Evolutionary conservation across 2,797 vertebrate species (phyloP), one percentile per base, ranked within the genome.

Genomic region (Heteromormyrus szaboi): DNA sequence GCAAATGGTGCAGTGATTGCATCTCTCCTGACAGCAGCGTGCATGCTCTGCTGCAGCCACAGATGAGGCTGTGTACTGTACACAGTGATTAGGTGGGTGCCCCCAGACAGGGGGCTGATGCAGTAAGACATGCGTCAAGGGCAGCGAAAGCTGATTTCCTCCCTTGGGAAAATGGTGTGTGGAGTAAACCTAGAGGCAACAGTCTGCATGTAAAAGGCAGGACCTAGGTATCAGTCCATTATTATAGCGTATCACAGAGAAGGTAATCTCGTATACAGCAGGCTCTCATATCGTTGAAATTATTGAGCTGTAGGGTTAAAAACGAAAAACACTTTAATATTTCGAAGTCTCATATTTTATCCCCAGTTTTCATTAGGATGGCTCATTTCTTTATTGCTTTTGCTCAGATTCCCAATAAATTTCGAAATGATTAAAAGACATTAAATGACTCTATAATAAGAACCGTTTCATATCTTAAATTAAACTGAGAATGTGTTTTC

Each of bases 61-160:
- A 88, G 54, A 88, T 88, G 72, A 59, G 51, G 51, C 41, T 29
- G 46, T 25, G 72, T 44, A 44, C 72, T 33, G 88, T 56, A 62
- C 81, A 65, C 44, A 51, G 81, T 8, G 81, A 46, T 54, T 56
- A 48, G 41, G 9, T 68, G n/a, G 79, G 81, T 85, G 41, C 46
- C 56, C 48, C 56, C 88, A 59, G 50, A 44, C 53, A 12, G 17
- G 56, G 41, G 29, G 88, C 88, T 88, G 88, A 85, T 88, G 53
- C 29, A 12, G 50, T 46, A 3, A 85, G 56, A 85, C 81, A 19
- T 68, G 88, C 7, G 85, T 86, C 50, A 86, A 86, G 85, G 53
- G 25, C 85, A 56, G 2, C 4, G 14, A 19, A 29, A 86, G 25
- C 85, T 29, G 25, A 33, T 51, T 85, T 85, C 25, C 85, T 56